Conservation (phyloP, 2,113 vertebrate species). For the Aspidoscelis tigris region DNA sequence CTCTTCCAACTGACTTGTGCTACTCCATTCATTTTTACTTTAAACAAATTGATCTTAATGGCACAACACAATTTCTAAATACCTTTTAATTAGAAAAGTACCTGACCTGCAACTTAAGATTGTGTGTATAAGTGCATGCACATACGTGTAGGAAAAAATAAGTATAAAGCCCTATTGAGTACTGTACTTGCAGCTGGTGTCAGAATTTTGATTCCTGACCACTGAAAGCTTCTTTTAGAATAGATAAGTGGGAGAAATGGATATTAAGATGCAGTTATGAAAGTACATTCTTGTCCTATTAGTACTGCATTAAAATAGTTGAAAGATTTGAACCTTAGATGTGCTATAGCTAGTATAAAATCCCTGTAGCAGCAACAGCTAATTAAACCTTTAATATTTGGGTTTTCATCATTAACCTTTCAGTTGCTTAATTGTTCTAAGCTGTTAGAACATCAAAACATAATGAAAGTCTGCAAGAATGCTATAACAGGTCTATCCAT, state of each 20-base stretch:
- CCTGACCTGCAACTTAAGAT: background rate
- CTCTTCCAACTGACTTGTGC: background rate
- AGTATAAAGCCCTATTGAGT: background rate
- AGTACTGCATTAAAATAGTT: background rate
- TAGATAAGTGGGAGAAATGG: background rate
- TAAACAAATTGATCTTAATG: background rate
- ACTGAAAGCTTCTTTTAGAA: background rate
- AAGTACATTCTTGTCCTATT: background rate
- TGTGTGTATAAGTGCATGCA: no score
- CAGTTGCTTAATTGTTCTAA: background rate
- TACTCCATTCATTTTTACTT: background rate
- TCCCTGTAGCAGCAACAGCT: background rate
- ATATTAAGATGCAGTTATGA: background rate
- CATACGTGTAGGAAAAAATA: no score
- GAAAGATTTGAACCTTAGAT: background rate
- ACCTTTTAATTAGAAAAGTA: background rate
- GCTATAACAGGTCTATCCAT: background rate
- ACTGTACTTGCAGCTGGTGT: background rate
- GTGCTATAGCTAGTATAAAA: background rate
- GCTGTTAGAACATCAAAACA: background rate
- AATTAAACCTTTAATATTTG: background rate
- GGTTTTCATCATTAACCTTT: background rate
- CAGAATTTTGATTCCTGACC: background rate
- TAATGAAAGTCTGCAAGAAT: background rate
- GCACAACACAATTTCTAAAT: background rate